A percentile compares a stretch with the other conserved stretches of the same genome.
phyloP scores from a whole-genome alignment of 2,888 invertebrate species.

The Drosophila falleni region DNA sequence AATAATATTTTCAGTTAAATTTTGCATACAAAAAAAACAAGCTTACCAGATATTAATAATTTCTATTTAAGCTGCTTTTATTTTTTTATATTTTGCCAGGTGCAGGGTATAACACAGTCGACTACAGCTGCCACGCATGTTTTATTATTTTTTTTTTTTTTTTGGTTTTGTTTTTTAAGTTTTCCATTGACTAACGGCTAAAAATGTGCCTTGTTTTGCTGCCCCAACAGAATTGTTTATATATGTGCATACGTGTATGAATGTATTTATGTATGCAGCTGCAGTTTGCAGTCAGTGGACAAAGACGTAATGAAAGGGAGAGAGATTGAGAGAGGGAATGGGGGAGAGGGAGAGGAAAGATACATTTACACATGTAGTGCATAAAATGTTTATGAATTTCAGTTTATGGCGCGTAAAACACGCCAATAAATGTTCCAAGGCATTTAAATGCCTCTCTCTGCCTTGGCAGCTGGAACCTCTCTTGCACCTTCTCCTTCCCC shows the following conservation, averaged over 20 bases:
- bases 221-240: constrained; percentile 26
- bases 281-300: constrained; percentile 37
- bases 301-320: constrained; percentile 1
- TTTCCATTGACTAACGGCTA: constrained; percentile 40
- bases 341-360: constrained; percentile 1
- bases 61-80: too few relatives aligned
- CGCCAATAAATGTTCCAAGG: constrained; percentile 79
- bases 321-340: neutral
- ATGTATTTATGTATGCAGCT: constrained; percentile 31
- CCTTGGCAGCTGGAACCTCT: constrained; percentile 54
- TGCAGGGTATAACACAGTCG: constrained; percentile 30
- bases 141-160: neutral
- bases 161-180: constrained; percentile 22
- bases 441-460: constrained; percentile 71
- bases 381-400: constrained; percentile 81
- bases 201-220: constrained; percentile 47
- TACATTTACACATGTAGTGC: constrained; percentile 82
- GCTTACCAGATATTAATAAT: too few relatives aligned
- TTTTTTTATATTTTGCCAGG: neutral
- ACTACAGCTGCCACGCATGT: too few relatives aligned
- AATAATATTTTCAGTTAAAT: neutral
- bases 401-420: constrained; percentile 83
- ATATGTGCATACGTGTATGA: neutral
- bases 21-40: too few relatives aligned
- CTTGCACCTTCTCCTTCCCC: constrained; percentile 41